Conservation (phyloP, 2,888 invertebrate species). For the Meloe dianella region DNA sequence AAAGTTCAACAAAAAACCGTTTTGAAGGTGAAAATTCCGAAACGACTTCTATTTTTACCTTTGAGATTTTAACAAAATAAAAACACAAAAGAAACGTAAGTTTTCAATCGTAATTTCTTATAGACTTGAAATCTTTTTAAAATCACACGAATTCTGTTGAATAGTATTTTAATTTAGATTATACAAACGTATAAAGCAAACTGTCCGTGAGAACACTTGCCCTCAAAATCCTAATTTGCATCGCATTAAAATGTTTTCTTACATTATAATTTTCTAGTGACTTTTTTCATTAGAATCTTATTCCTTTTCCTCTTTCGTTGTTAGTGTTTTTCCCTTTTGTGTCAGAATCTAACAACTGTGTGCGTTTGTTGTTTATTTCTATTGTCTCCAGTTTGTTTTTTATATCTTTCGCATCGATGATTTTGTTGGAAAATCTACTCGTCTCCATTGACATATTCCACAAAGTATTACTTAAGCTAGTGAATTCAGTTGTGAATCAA, state of each 20-base stretch:
- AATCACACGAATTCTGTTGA: conserved; percentile 43
- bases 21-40: background rate
- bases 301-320: conserved; percentile 31
- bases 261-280: conserved; percentile 37
- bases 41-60: conserved; percentile 19
- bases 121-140: conserved; percentile 36
- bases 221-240: conserved; percentile 43
- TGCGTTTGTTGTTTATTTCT: conserved; percentile 39
- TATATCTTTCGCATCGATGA: conserved; percentile 36
- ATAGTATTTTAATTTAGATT: conserved; percentile 44
- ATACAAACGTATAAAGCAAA: conserved; percentile 38
- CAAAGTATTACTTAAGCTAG: conserved; percentile 19
- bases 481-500: background rate
- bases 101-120: conserved; percentile 36
- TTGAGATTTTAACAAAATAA: conserved; percentile 24
- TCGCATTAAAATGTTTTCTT: conserved; percentile 44
- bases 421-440: conserved; percentile 26
- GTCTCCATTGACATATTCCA: conserved; percentile 35
- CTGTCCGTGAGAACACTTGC: conserved; percentile 30
- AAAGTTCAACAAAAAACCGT: background rate
- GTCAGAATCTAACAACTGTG: conserved; percentile 14
- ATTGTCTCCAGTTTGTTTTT: conserved; percentile 41
- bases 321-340: conserved; percentile 35
- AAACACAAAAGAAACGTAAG: conserved; percentile 20
- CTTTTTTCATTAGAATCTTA: conserved; percentile 11